Evolutionary conservation across 2,797 vertebrate species (phyloP).

Genomic region (Oreonectes daqikongensis): DNA sequence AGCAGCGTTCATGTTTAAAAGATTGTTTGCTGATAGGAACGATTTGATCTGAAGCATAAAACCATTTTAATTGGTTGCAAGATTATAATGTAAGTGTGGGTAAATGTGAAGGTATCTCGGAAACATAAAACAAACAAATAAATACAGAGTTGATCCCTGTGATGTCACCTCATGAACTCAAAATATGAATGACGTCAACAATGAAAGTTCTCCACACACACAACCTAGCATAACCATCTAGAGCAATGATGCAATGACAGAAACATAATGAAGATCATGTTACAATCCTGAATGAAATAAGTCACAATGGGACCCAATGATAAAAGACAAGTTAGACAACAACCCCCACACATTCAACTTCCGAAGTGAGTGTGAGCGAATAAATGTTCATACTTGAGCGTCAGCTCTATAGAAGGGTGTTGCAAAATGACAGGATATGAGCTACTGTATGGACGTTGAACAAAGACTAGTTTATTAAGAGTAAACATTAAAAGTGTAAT

Average conservation of each 20-base stretch:
- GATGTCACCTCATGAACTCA: neutral
- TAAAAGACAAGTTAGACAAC: neutral
- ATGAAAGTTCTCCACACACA: too few relatives aligned
- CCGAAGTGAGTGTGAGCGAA: too few relatives aligned
- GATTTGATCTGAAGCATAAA: neutral
- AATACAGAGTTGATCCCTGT: neutral
- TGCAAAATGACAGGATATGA: constrained; percentile 11
- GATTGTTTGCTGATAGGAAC: neutral
- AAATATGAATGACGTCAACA: constrained; percentile 4
- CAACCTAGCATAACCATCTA: too few relatives aligned
- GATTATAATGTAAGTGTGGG: neutral
- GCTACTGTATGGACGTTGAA: constrained; percentile 29
- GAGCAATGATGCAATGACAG: neutral
- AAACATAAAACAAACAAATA: neutral
- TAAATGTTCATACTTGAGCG: neutral
- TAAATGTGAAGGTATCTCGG: neutral
- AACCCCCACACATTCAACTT: neutral
- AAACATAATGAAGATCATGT: constrained; percentile 1
- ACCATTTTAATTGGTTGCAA: neutral
- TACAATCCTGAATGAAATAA: neutral
- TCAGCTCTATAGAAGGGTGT: neutral
- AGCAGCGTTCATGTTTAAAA: neutral
- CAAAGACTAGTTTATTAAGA: constrained; percentile 26
- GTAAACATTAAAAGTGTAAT: too few relatives aligned
- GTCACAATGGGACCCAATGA: neutral